Conservation (phyloP, 30 jellyfish, hydroid and myxozoan genomes). For the Turritopsis rubra region DNA sequence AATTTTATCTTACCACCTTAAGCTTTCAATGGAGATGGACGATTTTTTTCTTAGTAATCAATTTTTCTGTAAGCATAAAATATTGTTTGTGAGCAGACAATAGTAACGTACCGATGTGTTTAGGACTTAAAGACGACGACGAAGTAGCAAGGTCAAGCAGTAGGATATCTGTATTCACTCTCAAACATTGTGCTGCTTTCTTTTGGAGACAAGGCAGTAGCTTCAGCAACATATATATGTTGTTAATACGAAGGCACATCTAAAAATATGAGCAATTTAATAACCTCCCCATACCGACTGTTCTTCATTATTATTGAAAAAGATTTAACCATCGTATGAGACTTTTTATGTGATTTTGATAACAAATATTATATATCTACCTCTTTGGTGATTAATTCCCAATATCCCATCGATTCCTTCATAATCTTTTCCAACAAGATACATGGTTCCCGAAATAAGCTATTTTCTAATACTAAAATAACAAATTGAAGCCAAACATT, state of each 20-base stretch:
- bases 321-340: too few species aligned
- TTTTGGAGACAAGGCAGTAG: neutral
- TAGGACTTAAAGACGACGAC: neutral
- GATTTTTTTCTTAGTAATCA: too few species aligned
- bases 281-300: too few species aligned
- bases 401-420: neutral
- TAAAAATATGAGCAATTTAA: neutral
- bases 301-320: too few species aligned
- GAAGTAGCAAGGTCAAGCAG: neutral
- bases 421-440: neutral
- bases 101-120: neutral
- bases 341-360: too few species aligned
- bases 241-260: conserved; percentile 2
- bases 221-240: neutral
- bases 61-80: too few species aligned
- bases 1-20: too few species aligned
- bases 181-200: conserved; percentile 2
- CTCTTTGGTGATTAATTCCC: conserved; percentile 17
- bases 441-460: neutral
- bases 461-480: neutral
- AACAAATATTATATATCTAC: too few species aligned
- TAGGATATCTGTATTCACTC: neutral
- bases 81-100: too few species aligned
- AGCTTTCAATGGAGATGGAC: too few species aligned
- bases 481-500: neutral